Percentiles rank a stretch among this genome's conserved stretches.
Evolutionary conservation across 2,888 invertebrate species (phyloP).

Genomic region (Lobophora halterata): DNA sequence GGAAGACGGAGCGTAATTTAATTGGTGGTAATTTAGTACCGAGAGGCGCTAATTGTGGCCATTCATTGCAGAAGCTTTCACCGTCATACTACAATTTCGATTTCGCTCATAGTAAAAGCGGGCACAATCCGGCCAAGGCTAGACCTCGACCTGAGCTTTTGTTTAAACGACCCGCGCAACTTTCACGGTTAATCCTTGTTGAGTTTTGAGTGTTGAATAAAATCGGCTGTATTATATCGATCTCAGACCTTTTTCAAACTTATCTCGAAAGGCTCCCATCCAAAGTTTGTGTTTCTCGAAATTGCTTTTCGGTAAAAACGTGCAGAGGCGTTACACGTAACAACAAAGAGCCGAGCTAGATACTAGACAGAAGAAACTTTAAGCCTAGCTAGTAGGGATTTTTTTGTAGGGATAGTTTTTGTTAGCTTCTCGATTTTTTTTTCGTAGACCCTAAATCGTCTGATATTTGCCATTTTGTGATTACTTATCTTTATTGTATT

Average conservation of each 20-base stretch:
- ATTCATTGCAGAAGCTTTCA: constrained; percentile 42
- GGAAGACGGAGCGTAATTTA: constrained; percentile 25
- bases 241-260: constrained; percentile 4
- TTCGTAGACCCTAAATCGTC: neutral
- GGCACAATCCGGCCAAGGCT: constrained; percentile 63
- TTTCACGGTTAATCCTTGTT: constrained; percentile 50
- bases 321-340: constrained; percentile 3
- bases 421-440: neutral
- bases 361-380: constrained; percentile 7
- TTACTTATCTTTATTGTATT: constrained; percentile 34
- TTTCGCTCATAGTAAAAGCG: constrained; percentile 40
- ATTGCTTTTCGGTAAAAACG: constrained; percentile 12
- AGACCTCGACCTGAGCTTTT: constrained; percentile 67
- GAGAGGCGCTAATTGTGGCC: constrained; percentile 33
- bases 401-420: constrained; percentile 9
- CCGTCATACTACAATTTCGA: constrained; percentile 46
- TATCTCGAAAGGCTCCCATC: constrained; percentile 1
- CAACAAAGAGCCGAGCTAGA: constrained; percentile 7
- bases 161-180: constrained; percentile 52
- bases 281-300: constrained; percentile 5
- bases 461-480: constrained; percentile 3
- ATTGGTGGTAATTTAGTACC: constrained; percentile 31
- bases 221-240: no score
- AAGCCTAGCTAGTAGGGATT: constrained; percentile 3
- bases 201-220: constrained; percentile 44